Conservation (phyloP, 2,797 vertebrate genomes). For the Diplodus sargus region DNA sequence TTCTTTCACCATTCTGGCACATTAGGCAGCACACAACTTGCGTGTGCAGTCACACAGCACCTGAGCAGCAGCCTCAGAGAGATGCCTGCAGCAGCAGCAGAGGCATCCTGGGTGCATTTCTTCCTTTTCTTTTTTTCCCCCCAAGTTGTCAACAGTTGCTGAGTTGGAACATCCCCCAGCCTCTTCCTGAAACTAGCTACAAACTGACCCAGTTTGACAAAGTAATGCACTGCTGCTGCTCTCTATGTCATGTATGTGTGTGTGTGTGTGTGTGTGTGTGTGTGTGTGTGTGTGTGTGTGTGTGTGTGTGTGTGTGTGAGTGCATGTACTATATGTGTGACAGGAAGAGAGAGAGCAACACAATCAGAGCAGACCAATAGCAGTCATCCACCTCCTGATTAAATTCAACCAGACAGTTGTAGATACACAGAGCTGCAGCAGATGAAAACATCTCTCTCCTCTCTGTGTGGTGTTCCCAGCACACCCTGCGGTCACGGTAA, state of each 20-base stretch:
- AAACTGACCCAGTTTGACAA: conserved; percentile 50
- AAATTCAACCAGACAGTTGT: background rate
- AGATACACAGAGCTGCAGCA: conserved; percentile 28
- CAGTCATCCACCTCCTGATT: background rate
- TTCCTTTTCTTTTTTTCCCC: too few species aligned
- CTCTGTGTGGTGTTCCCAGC: conserved; percentile 2
- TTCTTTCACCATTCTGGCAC: background rate
- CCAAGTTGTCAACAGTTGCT: conserved; percentile 13
- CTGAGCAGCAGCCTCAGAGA: background rate
- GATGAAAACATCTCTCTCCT: conserved; percentile 23
- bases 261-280: too few species aligned
- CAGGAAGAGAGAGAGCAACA: background rate
- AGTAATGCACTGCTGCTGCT: conserved; percentile 2
- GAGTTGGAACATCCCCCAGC: conserved; percentile 11
- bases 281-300: conserved; percentile 18
- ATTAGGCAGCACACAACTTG: background rate
- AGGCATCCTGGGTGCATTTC: background rate
- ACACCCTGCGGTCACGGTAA: conserved; percentile 11
- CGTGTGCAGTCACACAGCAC: background rate
- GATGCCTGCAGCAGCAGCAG: conserved; percentile 21
- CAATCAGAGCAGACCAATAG: conserved; percentile 20
- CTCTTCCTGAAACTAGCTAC: conserved; percentile 6
- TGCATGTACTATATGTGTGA: conserved; percentile 4
- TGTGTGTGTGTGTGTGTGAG: conserved; percentile 17
- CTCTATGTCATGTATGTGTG: conserved; percentile 34